phyloP scores from a whole-genome alignment of 2,113 vertebrate genomes.

The Podiceps cristatus region DNA sequence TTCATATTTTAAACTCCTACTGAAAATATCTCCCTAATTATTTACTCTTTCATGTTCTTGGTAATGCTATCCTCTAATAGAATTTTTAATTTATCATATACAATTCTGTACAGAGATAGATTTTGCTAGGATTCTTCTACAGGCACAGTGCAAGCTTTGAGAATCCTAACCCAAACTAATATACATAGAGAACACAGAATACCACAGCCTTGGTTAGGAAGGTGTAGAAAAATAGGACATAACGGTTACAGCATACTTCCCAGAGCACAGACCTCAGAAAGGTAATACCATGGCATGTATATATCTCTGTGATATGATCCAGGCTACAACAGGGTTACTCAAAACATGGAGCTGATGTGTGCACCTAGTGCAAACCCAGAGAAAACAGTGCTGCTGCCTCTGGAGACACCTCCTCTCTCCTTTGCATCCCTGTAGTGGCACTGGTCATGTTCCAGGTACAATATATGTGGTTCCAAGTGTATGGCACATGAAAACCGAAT shows the following conservation, averaged over 20 bases:
- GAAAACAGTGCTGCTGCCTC: no score
- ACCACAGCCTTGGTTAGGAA: neutral
- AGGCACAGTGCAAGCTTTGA: neutral
- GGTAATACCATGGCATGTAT: neutral
- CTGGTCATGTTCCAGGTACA: neutral
- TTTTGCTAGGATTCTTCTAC: neutral
- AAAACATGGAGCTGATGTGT: neutral
- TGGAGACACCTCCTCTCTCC: neutral
- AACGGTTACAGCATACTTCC: neutral
- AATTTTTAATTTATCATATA: neutral
- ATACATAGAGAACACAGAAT: neutral
- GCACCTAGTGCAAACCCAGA: neutral
- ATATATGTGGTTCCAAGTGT: neutral
- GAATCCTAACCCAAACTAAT: neutral
- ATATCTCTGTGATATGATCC: neutral
- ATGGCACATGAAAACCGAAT: accelerated
- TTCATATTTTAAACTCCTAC: neutral
- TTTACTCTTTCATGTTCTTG: neutral
- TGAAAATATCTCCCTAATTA: neutral
- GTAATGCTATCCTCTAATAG: neutral
- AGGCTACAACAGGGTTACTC: neutral
- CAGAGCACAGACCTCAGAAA: neutral
- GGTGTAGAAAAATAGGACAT: neutral
- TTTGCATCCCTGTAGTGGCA: no score
- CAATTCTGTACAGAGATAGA: neutral